These are phyloP conservation scores for Drosophila greeni DNA, from an alignment of 2,888 invertebrate genomes.

Conservation along the genomic window DNA sequence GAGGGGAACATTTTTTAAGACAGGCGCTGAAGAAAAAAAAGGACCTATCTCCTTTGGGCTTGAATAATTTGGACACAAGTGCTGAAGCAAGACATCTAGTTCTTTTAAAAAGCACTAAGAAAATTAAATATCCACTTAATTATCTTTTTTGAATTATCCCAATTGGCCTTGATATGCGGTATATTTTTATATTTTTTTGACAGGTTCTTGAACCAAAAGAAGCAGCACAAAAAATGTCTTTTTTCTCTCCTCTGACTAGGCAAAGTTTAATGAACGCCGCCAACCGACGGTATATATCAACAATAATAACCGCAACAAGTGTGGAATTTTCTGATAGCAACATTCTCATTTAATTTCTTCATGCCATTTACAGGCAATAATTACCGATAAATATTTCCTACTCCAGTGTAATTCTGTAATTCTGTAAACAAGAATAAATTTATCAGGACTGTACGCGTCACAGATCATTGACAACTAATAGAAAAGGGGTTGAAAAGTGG, in stretches of 20 bases:
- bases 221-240: conserved; percentile 26
- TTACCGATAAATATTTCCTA: not conserved
- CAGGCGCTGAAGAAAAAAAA: not conserved
- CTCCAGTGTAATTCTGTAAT: not conserved
- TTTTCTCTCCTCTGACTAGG: conserved; percentile 20
- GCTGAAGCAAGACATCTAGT: too few species aligned
- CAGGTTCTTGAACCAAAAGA: conserved; percentile 41
- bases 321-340: conserved; percentile 19
- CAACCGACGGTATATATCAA: conserved; percentile 19
- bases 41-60: not conserved
- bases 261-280: conserved; percentile 55
- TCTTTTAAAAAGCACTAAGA: not conserved
- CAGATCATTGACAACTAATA: not conserved
- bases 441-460: not conserved
- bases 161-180: conserved; percentile 38
- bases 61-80: not conserved
- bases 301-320: conserved; percentile 26
- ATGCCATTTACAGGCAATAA: not conserved
- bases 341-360: not conserved
- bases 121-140: not conserved
- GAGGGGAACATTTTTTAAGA: not conserved
- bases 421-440: too few species aligned
- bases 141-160: conserved; percentile 7
- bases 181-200: conserved; percentile 30
- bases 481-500: conserved; percentile 1